Evolutionary conservation across 2,888 invertebrate species (phyloP).

Genomic region (Ormyrus rosae): DNA sequence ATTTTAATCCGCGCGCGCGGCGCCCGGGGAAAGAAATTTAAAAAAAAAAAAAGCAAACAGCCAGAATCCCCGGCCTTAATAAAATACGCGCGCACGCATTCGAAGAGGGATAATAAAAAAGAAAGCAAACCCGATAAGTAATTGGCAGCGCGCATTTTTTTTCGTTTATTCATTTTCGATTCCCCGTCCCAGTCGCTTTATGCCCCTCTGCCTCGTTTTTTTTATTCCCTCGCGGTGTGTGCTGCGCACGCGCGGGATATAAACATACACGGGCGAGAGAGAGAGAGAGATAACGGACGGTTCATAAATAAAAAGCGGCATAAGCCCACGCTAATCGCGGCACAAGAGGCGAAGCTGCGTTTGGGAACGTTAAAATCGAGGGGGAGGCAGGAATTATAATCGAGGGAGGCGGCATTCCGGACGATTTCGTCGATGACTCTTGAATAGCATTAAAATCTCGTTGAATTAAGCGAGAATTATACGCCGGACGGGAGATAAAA

Average conservation of each 20-base stretch:
- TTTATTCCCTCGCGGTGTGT: too few relatives aligned
- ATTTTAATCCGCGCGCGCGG: not conserved
- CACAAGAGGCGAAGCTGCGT: constrained; percentile 31
- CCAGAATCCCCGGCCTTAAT: constrained; percentile 7
- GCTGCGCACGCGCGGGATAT: not conserved
- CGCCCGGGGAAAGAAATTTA: not conserved
- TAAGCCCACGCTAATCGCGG: constrained; percentile 53
- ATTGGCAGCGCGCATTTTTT: constrained; percentile 45
- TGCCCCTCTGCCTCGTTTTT: not conserved
- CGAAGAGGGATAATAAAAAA: not conserved
- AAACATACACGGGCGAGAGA: not conserved
- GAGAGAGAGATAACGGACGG: constrained; percentile 48
- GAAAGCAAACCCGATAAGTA: constrained; percentile 41
- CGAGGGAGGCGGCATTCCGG: constrained; percentile 51
- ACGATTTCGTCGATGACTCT: constrained; percentile 55
- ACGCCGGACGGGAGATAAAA: constrained; percentile 31
- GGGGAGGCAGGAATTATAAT: constrained; percentile 36
- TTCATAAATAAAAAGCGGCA: constrained; percentile 54
- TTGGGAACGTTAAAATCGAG: not conserved
- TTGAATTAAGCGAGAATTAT: constrained; percentile 54
- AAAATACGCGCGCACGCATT: not conserved
- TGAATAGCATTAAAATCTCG: constrained; percentile 56
- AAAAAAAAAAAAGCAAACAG: not conserved
- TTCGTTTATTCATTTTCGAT: constrained; percentile 46
- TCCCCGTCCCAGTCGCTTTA: constrained; percentile 7